Evolutionary conservation across 30 jellyfish, hydroid and myxozoan species (phyloP).

Genomic region (Pelagia noctiluca): DNA sequence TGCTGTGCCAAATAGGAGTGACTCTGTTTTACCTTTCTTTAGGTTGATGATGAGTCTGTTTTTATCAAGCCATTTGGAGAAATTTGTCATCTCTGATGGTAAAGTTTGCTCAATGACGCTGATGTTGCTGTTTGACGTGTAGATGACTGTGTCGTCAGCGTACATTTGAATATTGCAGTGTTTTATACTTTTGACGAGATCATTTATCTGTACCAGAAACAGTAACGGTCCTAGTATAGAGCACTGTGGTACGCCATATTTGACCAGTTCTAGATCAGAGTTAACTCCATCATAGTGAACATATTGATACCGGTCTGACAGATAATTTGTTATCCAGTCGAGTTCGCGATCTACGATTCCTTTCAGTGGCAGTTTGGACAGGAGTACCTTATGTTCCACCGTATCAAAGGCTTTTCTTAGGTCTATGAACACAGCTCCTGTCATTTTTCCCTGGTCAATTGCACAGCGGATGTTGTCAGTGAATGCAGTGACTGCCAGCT

Average conservation of each 20-base stretch:
- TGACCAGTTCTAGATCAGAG: slow-evolving; percentile 36
- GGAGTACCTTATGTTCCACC: slow-evolving; percentile 57
- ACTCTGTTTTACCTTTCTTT: too few relatives aligned
- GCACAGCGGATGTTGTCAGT: slow-evolving; percentile 54
- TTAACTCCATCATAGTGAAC: slow-evolving; percentile 25
- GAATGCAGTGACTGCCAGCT: slow-evolving; percentile 34
- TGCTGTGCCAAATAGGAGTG: too few relatives aligned
- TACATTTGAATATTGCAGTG: too few relatives aligned
- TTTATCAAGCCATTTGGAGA: too few relatives aligned
- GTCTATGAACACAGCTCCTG: slow-evolving; percentile 76
- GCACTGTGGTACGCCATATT: slow-evolving; percentile 67
- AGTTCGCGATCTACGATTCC: slow-evolving; percentile 54
- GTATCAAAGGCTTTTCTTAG: slow-evolving; percentile 78
- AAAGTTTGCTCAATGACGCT: too few relatives aligned
- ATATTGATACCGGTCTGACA: slow-evolving; percentile 38
- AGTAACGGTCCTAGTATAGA: not conserved
- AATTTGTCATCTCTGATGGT: too few relatives aligned
- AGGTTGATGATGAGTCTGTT: too few relatives aligned
- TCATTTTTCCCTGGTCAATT: slow-evolving; percentile 57
- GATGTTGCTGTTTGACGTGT: too few relatives aligned
- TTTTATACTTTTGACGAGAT: too few relatives aligned
- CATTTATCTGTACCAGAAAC: too few relatives aligned
- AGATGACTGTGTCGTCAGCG: too few relatives aligned
- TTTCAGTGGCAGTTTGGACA: slow-evolving; percentile 41
- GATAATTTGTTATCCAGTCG: slow-evolving; percentile 48